phyloP scores from a whole-genome alignment of 2,888 invertebrate genomes.

The Timema cristinae region DNA sequence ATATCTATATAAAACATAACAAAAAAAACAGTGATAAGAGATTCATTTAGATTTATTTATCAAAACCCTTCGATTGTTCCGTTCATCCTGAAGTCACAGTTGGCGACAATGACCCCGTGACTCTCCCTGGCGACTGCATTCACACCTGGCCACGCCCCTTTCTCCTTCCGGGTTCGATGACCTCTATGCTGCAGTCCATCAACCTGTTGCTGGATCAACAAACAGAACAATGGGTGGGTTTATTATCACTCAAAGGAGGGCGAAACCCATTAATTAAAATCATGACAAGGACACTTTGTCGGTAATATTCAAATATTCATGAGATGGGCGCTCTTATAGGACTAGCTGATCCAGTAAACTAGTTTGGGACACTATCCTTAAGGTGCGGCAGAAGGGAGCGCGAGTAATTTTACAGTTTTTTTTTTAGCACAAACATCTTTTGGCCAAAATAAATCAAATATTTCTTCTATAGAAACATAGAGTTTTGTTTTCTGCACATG shows the following conservation, averaged over 20 bases:
- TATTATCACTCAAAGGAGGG: not conserved
- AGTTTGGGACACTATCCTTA: no score
- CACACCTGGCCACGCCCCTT: not conserved
- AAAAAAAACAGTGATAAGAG: no score
- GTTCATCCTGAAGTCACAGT: conserved; percentile 17
- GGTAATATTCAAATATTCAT: not conserved
- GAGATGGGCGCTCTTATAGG: not conserved
- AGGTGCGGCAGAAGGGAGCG: no score
- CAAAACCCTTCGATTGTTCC: conserved; percentile 13
- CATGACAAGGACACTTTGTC: not conserved
- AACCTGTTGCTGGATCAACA: not conserved
- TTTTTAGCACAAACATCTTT: no score
- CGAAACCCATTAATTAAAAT: not conserved
- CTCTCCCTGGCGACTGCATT: not conserved
- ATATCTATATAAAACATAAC: no score
- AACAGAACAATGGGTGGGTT: not conserved
- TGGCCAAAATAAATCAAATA: no score
- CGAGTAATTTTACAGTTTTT: no score
- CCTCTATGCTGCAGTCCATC: conserved; percentile 6
- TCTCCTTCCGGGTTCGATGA: not conserved
- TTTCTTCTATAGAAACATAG: no score
- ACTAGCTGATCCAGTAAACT: not conserved
- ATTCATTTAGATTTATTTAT: no score
- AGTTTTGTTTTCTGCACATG: no score
- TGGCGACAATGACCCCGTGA: conserved; percentile 8